These are phyloP conservation scores for Dyspetes luteomarginatus DNA, from an alignment of 2,888 invertebrate species.

Conservation along the genomic window DNA sequence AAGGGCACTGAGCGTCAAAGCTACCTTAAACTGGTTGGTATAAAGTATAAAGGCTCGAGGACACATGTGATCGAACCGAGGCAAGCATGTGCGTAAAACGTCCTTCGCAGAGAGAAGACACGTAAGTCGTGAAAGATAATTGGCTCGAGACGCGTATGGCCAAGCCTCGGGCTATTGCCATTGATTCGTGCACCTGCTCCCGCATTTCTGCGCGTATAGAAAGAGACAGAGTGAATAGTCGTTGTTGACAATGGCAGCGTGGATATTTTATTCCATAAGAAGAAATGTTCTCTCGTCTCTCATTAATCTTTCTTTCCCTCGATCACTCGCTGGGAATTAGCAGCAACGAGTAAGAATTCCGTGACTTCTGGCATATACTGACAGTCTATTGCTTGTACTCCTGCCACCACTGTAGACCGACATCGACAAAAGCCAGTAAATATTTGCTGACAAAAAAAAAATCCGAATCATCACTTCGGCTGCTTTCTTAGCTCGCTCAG, in stretches of 20 bases:
- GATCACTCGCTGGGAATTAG: slow-evolving; percentile 25
- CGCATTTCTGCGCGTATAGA: slow-evolving; percentile 68
- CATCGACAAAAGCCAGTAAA: slow-evolving; percentile 14
- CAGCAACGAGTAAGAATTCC: slow-evolving; percentile 50
- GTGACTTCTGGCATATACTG: slow-evolving; percentile 12
- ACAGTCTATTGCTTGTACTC: background rate
- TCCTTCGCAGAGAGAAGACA: slow-evolving; percentile 52
- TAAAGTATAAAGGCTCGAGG: background rate
- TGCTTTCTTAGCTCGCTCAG: slow-evolving; percentile 9
- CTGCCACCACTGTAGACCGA: background rate
- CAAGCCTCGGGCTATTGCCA: slow-evolving; percentile 67
- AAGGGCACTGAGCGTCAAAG: background rate
- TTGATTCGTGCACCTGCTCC: slow-evolving; percentile 74
- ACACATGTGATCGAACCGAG: slow-evolving; percentile 20
- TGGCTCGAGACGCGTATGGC: slow-evolving; percentile 58
- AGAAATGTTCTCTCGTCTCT: slow-evolving; percentile 26
- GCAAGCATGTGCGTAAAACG: slow-evolving; percentile 46
- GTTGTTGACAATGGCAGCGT: slow-evolving; percentile 31
- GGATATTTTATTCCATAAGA: slow-evolving; percentile 20
- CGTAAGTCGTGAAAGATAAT: slow-evolving; percentile 71
- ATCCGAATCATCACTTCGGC: background rate
- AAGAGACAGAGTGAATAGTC: slow-evolving; percentile 21
- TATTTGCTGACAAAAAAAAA: slow-evolving; percentile 10
- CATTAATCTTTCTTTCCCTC: slow-evolving; percentile 45
- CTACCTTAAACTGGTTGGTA: background rate